A percentile compares a stretch with the other conserved stretches of the same genome.
These are phyloP conservation scores for Rhyzopertha dominica DNA, from an alignment of 1,140 invertebrate genomes.

Conservation along the genomic window DNA sequence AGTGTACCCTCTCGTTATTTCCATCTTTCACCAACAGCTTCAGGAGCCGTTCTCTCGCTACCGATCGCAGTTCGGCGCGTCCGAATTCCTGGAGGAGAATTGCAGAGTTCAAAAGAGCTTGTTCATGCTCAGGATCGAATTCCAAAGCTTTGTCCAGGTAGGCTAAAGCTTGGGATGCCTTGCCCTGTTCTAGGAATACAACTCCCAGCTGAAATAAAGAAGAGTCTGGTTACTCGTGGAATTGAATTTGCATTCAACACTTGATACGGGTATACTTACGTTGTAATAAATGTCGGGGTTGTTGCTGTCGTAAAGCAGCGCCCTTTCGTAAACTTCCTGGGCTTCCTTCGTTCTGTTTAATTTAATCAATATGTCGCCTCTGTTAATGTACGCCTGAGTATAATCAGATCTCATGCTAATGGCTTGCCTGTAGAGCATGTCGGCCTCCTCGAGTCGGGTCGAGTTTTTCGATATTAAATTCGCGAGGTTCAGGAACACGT, in stretches of 20 bases:
- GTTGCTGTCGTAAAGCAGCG: conserved; percentile 85
- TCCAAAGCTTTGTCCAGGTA: conserved; percentile 92
- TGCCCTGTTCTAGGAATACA: conserved; percentile 87
- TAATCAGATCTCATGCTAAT: conserved; percentile 97
- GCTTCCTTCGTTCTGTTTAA: conserved; percentile 92
- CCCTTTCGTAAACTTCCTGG: conserved; percentile 90
- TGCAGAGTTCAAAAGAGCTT: conserved; percentile 91
- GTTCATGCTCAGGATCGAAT: conserved; percentile 90
- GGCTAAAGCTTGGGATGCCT: conserved; percentile 81
- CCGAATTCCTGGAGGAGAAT: conserved; percentile 88
- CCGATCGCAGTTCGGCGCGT: conserved; percentile 68
- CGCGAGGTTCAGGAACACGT: conserved; percentile 92
- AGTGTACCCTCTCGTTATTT: conserved; percentile 85
- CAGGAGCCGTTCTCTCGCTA: conserved; percentile 72
- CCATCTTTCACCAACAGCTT: conserved; percentile 74
- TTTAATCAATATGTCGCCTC: conserved; percentile 93
- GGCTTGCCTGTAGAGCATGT: conserved; percentile 87
- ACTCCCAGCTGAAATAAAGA: conserved; percentile 74
- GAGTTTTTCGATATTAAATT: conserved; percentile 92
- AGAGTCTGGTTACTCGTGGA: too few relatives aligned
- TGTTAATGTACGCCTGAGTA: conserved; percentile 94
- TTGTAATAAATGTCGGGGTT: conserved; percentile 98
- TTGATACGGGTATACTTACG: conserved; percentile 53
- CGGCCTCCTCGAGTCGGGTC: conserved; percentile 87
- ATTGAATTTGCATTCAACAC: background rate